These are phyloP conservation scores for Drosophila kambysellisi DNA, from an alignment of 2,888 invertebrate genomes.

Conservation along the genomic window DNA sequence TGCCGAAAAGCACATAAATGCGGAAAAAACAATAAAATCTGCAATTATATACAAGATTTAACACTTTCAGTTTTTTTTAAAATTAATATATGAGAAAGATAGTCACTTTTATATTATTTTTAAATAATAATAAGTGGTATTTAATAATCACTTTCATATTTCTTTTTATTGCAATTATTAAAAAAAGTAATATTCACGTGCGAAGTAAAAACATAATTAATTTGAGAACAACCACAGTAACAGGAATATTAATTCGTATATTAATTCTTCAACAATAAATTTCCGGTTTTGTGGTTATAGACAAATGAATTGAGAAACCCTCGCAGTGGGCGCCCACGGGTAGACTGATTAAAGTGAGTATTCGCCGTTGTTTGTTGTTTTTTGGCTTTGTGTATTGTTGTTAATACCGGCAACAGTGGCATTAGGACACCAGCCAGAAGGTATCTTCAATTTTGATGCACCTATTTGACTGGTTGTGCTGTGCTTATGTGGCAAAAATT, in stretches of 20 bases:
- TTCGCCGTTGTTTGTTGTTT: slow-evolving; percentile 20
- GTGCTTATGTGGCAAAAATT: slow-evolving; percentile 71
- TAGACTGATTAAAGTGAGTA: slow-evolving; percentile 64
- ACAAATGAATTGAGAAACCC: slow-evolving; percentile 24
- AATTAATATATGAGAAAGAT: not conserved
- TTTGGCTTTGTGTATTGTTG: slow-evolving; percentile 31
- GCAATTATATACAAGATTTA: too few relatives aligned
- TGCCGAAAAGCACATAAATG: too few relatives aligned
- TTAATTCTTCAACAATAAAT: not conserved
- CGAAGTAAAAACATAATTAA: too few relatives aligned
- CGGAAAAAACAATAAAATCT: too few relatives aligned
- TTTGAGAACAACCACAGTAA: not conserved
- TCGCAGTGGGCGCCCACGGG: slow-evolving; percentile 49
- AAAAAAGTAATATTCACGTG: too few relatives aligned
- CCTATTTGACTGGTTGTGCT: slow-evolving; percentile 29
- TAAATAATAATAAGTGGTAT: not conserved
- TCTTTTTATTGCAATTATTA: not conserved
- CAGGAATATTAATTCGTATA: not conserved
- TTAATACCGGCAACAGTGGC: slow-evolving; percentile 20
- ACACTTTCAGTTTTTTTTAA: not conserved
- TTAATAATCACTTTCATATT: not conserved
- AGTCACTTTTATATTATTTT: not conserved
- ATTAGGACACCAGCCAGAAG: slow-evolving; percentile 41
- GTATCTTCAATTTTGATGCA: slow-evolving; percentile 61
- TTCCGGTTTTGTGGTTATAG: not conserved